phyloP scores from a whole-genome alignment of 2,888 invertebrate species.

The Lysandra bellargus region DNA sequence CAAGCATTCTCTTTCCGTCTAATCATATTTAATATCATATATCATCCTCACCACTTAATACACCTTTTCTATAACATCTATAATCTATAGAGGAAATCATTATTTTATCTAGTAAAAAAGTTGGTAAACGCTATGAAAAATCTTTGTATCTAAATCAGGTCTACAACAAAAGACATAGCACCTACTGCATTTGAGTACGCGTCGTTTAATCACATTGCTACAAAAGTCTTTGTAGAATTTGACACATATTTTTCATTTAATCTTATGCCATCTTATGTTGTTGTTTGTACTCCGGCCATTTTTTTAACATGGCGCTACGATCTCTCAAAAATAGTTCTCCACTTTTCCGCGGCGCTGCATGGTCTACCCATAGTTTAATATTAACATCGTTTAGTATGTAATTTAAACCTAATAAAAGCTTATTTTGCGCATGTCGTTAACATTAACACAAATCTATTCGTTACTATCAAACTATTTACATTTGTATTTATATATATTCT shows the following conservation, averaged over 20 bases:
- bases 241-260: neutral
- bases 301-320: neutral
- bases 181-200: constrained; percentile 26
- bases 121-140: constrained; percentile 1
- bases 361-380: neutral
- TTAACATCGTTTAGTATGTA: neutral
- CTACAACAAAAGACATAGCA: constrained; percentile 16
- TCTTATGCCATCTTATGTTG: neutral
- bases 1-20: neutral
- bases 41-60: neutral
- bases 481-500: constrained; percentile 27
- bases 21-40: neutral
- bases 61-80: constrained; percentile 2
- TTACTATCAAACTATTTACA: constrained; percentile 30
- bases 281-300: neutral
- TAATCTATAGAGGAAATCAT: neutral
- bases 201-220: neutral
- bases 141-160: constrained; percentile 5
- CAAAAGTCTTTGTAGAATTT: neutral
- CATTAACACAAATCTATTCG: constrained; percentile 26
- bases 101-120: constrained; percentile 10
- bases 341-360: neutral
- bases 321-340: neutral
- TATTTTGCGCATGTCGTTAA: constrained; percentile 27
- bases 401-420: constrained; percentile 23